Evolutionary conservation across 1,140 invertebrate genomes (phyloP).

Genomic region (Drosophila rhopaloa): DNA sequence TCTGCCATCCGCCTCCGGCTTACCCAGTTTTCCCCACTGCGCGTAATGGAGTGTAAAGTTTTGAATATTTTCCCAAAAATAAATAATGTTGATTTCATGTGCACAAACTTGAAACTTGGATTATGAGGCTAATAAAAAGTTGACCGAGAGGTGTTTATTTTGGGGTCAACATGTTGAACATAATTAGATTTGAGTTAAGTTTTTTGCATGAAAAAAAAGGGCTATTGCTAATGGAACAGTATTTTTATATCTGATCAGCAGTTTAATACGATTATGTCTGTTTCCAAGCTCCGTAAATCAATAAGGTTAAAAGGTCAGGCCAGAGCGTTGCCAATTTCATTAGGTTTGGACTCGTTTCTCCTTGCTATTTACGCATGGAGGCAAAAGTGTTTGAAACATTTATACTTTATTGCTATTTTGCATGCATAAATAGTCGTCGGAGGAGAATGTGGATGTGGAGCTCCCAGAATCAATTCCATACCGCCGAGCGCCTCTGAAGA

Average conservation of each 20-base stretch:
- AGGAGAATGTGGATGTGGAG: background rate
- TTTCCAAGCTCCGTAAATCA: constrained; percentile 33
- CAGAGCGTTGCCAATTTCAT: constrained; percentile 52
- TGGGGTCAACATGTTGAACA: background rate
- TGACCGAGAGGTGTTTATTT: background rate
- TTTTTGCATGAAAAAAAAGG: background rate
- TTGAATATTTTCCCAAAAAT: constrained; percentile 25
- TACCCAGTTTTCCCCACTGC: background rate
- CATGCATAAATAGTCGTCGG: constrained; percentile 65
- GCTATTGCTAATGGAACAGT: background rate
- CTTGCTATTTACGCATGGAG: constrained; percentile 31
- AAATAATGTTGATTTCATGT: constrained; percentile 8
- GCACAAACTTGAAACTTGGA: constrained; percentile 19
- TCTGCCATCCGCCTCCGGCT: constrained; percentile 9
- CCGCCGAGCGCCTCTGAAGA: constrained; percentile 39
- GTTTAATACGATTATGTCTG: constrained; percentile 51
- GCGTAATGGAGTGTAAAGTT: constrained; percentile 42
- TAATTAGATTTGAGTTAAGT: background rate
- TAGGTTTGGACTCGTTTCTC: constrained; percentile 26
- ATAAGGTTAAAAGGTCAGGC: constrained; percentile 36
- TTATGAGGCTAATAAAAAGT: constrained; percentile 16
- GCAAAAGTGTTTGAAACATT: constrained; percentile 54
- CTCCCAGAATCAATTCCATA: constrained; percentile 41
- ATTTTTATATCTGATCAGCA: constrained; percentile 8
- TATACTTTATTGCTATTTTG: constrained; percentile 77